Conservation (phyloP, 2,888 invertebrate species). For the Monopis laevigella region DNA sequence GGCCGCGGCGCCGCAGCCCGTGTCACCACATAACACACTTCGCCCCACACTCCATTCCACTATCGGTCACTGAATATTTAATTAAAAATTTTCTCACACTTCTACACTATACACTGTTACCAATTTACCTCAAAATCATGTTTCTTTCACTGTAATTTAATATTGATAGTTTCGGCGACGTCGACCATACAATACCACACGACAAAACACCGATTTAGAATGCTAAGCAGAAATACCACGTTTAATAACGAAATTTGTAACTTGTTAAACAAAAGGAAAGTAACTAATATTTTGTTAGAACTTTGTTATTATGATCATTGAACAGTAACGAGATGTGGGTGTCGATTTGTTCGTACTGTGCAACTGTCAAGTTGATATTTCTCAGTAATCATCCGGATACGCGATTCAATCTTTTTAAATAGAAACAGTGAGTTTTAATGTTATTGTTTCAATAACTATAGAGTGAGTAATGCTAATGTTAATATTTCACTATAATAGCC, state of each 20-base stretch:
- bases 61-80: constrained; percentile 21
- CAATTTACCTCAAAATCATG: constrained; percentile 66
- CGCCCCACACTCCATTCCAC: constrained; percentile 42
- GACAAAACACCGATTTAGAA: no score
- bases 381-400: constrained; percentile 1
- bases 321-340: constrained; percentile 61
- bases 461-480: no score
- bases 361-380: constrained; percentile 3
- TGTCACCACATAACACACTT: constrained; percentile 50
- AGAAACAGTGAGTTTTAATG: no score
- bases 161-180: constrained; percentile 51
- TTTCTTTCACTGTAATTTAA: constrained; percentile 41
- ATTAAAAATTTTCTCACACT: constrained; percentile 33
- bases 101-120: constrained; percentile 44
- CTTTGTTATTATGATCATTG: constrained; percentile 62
- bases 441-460: no score
- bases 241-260: no score
- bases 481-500: no score
- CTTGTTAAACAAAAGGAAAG: no score
- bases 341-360: constrained; percentile 32
- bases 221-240: no score
- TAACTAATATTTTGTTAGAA: no score
- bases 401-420: no score
- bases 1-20: constrained; percentile 52
- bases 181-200: background rate